Evolutionary conservation across 2,888 invertebrate species (phyloP).

Genomic region (Aphodius granarius): DNA sequence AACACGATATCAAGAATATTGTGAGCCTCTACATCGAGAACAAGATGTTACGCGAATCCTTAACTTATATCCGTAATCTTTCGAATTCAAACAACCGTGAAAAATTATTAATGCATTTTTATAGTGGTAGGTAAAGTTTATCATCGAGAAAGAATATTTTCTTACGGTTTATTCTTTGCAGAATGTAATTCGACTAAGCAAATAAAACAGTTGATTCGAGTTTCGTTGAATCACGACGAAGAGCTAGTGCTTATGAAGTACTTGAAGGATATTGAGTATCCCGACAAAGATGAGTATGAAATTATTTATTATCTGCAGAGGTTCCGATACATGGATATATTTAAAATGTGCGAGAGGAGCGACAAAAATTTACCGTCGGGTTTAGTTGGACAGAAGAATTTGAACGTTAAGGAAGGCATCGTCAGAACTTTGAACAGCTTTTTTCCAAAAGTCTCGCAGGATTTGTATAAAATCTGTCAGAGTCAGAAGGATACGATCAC

Average conservation of each 20-base stretch:
- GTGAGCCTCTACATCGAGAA: conserved; percentile 66
- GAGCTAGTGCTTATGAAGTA: conserved; percentile 70
- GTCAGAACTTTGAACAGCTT: conserved; percentile 41
- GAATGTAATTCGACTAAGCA: conserved; percentile 61
- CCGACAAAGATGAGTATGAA: conserved; percentile 65
- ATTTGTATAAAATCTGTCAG: conserved; percentile 42
- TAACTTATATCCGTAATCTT: conserved; percentile 64
- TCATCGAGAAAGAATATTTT: neutral
- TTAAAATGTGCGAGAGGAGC: conserved; percentile 44
- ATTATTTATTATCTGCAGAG: conserved; percentile 72
- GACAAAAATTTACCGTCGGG: conserved; percentile 36
- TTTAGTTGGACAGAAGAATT: conserved; percentile 41
- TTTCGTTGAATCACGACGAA: conserved; percentile 64
- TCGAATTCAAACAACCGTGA: conserved; percentile 48
- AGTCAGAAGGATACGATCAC: conserved; percentile 41
- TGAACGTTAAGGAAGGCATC: conserved; percentile 38
- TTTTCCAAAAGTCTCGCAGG: conserved; percentile 45
- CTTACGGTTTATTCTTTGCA: conserved; percentile 41
- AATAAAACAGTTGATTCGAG: conserved; percentile 63
- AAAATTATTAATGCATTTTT: conserved; percentile 2
- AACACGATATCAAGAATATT: conserved; percentile 57
- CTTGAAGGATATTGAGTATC: conserved; percentile 58
- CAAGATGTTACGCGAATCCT: conserved; percentile 66
- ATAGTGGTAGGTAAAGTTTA: neutral
- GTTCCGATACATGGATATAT: conserved; percentile 61